Conservation (phyloP, 2,888 invertebrate genomes). For the Pyrocoelia pectoralis region DNA sequence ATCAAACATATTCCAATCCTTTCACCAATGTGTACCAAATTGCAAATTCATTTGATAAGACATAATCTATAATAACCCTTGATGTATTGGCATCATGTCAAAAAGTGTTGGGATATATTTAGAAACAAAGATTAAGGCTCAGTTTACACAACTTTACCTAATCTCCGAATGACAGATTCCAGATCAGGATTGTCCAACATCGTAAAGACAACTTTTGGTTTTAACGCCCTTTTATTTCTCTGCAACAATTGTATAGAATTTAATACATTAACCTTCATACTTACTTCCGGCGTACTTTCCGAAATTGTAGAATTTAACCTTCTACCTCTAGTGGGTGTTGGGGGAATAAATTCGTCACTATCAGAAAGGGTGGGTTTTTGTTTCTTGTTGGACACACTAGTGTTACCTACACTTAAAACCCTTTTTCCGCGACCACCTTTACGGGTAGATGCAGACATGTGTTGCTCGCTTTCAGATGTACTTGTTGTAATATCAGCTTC, state of each 20-base stretch:
- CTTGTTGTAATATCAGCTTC: background rate
- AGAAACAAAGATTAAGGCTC: background rate
- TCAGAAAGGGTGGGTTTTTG: background rate
- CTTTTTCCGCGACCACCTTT: background rate
- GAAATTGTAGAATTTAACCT: background rate
- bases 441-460: too few species aligned
- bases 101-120: too few species aligned
- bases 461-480: background rate
- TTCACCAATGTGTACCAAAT: too few species aligned
- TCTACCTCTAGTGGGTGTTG: background rate
- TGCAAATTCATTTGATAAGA: too few species aligned
- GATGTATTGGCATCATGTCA: too few species aligned
- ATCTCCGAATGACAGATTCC: slow-evolving; percentile 49
- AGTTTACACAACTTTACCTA: slow-evolving; percentile 46
- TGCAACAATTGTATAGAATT: slow-evolving; percentile 19
- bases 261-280: background rate
- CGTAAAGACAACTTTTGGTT: slow-evolving; percentile 57
- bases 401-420: background rate
- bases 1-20: too few species aligned
- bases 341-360: background rate
- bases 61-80: too few species aligned
- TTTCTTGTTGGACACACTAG: background rate
- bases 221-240: slow-evolving; percentile 49
- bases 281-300: background rate
- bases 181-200: slow-evolving; percentile 56